These are phyloP conservation scores for Stramonita haemastoma DNA, from an alignment of 2,888 invertebrate genomes.

Conservation along the genomic window DNA sequence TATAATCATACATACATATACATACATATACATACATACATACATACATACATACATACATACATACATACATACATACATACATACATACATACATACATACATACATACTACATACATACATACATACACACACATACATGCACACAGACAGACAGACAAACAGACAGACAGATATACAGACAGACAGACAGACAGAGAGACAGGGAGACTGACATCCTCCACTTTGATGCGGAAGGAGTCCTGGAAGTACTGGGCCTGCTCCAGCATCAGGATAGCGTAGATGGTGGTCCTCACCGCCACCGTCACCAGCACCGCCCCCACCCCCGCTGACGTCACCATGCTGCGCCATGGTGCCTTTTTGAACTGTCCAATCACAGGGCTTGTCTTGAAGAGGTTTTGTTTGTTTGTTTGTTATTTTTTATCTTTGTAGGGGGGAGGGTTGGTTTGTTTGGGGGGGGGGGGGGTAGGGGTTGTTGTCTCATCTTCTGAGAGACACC, in stretches of 20 bases:
- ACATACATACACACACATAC: background rate
- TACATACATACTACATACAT: background rate
- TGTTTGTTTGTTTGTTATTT: no score
- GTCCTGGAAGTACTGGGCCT: slow-evolving; percentile 13
- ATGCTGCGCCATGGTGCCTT: background rate
- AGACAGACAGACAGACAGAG: background rate
- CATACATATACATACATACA: no score
- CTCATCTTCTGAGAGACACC: no score
- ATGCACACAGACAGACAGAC: background rate
- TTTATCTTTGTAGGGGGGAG: no score
- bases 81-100: no score
- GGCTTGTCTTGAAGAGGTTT: no score
- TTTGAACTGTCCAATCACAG: background rate
- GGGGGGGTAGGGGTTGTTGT: no score
- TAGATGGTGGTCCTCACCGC: background rate
- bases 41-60: no score
- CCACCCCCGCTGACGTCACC: background rate
- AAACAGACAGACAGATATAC: background rate
- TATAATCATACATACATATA: no score
- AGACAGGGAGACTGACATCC: background rate
- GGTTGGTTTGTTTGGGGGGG: no score
- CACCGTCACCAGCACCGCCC: background rate
- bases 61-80: no score
- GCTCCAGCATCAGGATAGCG: background rate
- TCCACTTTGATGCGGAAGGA: background rate